These are phyloP conservation scores for Drosophila imparisetae DNA, from an alignment of 2,888 invertebrate species.

Conservation along the genomic window DNA sequence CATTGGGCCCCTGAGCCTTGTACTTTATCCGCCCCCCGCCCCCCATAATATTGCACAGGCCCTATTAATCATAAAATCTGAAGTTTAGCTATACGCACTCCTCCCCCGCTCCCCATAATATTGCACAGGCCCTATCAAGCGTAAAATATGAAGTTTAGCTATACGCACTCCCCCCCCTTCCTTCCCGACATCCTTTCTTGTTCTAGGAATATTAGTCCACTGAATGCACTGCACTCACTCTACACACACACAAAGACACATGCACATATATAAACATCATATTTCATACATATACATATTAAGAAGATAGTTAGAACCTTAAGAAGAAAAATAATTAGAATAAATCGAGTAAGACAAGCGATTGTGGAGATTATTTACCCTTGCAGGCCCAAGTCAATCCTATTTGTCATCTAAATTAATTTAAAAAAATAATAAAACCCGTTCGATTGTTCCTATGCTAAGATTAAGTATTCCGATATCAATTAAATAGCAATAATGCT, in stretches of 20 bases:
- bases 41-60: constrained; percentile 14
- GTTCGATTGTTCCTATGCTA: background rate
- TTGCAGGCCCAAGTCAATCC: background rate
- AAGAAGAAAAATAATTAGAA: background rate
- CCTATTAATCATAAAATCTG: background rate
- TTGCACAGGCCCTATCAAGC: constrained; percentile 12
- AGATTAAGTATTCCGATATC: background rate
- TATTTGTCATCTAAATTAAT: background rate
- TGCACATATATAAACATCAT: constrained; percentile 9
- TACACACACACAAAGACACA: constrained; percentile 2
- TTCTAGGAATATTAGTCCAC: constrained; percentile 23
- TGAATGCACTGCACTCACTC: constrained; percentile 5
- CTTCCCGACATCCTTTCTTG: background rate
- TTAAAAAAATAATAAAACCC: background rate
- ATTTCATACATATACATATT: background rate
- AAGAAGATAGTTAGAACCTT: constrained; percentile 3
- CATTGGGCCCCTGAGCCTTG: constrained; percentile 80
- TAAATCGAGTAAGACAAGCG: background rate
- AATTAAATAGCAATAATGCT: background rate
- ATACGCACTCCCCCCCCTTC: background rate
- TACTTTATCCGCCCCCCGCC: background rate
- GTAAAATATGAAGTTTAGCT: no score
- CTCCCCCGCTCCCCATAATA: background rate
- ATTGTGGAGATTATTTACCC: background rate
- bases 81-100: constrained; percentile 4